phyloP scores from a whole-genome alignment of 2,113 vertebrate species.

The Brachyistius frenatus region DNA sequence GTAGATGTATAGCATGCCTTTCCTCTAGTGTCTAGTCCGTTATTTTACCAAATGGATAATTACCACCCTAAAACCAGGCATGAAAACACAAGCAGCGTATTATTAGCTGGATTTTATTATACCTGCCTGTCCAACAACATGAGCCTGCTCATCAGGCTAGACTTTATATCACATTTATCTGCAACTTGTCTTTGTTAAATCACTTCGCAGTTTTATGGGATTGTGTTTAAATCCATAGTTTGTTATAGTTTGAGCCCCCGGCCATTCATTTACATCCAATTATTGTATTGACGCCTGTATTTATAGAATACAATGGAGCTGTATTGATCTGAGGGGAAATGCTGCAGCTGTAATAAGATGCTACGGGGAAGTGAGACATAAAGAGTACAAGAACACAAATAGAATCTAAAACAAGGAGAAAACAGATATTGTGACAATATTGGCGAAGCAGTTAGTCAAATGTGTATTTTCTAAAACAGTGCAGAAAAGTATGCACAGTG shows the following conservation, averaged over 20 bases:
- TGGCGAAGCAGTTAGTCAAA: not conserved
- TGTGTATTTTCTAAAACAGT: not conserved
- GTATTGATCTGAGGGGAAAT: conserved; percentile 46
- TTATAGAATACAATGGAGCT: not conserved
- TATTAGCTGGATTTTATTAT: not conserved
- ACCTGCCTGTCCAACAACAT: too few species aligned
- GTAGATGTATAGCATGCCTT: conserved; percentile 26
- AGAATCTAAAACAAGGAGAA: not conserved
- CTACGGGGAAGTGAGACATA: conserved; percentile 21
- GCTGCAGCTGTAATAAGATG: not conserved
- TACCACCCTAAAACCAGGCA: conserved; percentile 10
- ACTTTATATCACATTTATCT: too few species aligned
- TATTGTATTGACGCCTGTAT: not conserved
- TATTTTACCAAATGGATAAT: conserved; percentile 45
- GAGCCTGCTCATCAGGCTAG: not conserved
- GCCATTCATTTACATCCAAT: not conserved
- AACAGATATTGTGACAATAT: not conserved
- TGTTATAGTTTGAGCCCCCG: not conserved
- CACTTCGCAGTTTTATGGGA: not conserved
- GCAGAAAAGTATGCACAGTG: not conserved
- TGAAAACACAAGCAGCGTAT: not conserved
- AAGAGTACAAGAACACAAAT: not conserved
- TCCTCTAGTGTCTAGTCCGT: conserved; percentile 27
- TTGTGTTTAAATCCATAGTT: too few species aligned
- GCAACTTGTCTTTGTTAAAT: not conserved